Base-by-base conservation (phyloP, 1,140 invertebrate genomes). In the Brachionus manjavacas region DNA sequence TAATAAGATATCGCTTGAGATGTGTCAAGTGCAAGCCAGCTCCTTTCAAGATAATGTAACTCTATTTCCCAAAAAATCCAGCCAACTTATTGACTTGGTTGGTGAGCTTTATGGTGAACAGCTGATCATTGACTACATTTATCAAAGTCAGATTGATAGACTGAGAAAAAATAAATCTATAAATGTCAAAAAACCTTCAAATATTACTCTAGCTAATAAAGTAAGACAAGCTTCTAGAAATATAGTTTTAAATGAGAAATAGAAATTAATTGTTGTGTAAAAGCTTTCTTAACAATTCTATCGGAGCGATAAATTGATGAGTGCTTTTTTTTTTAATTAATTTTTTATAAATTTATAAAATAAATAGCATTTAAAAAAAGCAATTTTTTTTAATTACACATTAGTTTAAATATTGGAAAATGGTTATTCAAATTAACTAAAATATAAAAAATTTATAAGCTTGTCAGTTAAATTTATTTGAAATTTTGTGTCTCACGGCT, bases 51-150 rank as follows among this genome's bases (percentile, higher is more conserved):
- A 72, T 20, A 35, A 72, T 72, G 16, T 41, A 1, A 41, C 35
- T n/a, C 35, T 72, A 16, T 72, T 72, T 41, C 68, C 68, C n/a
- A 72, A 72, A 72, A 72, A 72, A 41, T 72, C 68, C 1, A 41
- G 23, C 31, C 68, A 72, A 16, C 39, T 72, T 16, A 72, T 72
- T 41, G 68, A 72, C 7, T 20, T 72, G 20, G 31, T 72, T 20
- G 35, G 9, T 12, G 68, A 72, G n/a, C 14, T 72, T 3, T 72
- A 72, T 72, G 16, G 68, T 16, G 68, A 72, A 41, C 68, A 72
- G 23, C 7, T 41, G 16, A 41, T 72, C 12, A 16, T 16, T 41
- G n/a, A 72, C 41, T 72, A 72, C 41, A 41, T 72, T 72, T 72
- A 41, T 7, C 31, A 20, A 16, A 41, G 41, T 41, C 28, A 72